These are phyloP conservation scores for Zygogramma bicolorata DNA, from an alignment of 2,888 invertebrate species.

Conservation along the genomic window DNA sequence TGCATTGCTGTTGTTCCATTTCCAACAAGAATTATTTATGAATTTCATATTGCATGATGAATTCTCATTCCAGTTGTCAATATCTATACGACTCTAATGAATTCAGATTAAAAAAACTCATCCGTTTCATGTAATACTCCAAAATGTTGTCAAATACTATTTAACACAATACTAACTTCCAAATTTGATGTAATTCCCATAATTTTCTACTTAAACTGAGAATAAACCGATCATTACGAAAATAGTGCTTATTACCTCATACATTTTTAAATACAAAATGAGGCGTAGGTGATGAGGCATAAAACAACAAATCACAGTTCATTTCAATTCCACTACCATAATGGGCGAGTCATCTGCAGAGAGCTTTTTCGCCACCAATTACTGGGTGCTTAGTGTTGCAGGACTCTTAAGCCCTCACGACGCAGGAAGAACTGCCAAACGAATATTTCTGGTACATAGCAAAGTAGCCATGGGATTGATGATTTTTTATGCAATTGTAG, in stretches of 20 bases:
- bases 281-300: neutral
- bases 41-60: too few relatives aligned
- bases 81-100: too few relatives aligned
- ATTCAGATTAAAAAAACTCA: too few relatives aligned
- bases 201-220: neutral
- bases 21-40: too few relatives aligned
- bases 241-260: neutral
- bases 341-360: neutral
- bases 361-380: neutral
- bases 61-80: too few relatives aligned
- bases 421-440: neutral
- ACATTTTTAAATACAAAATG: neutral
- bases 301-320: neutral
- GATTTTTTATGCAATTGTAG: neutral
- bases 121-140: too few relatives aligned
- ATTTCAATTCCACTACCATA: neutral
- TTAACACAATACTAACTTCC: neutral
- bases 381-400: neutral
- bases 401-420: neutral
- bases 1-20: too few relatives aligned
- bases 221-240: neutral
- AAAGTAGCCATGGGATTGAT: neutral
- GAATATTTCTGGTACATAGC: neutral
- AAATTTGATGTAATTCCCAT: neutral
- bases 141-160: too few relatives aligned